These are phyloP conservation scores for Luidia sarsii DNA, from an alignment of 53 echinoderm and acorn worm species.

Conservation along the genomic window DNA sequence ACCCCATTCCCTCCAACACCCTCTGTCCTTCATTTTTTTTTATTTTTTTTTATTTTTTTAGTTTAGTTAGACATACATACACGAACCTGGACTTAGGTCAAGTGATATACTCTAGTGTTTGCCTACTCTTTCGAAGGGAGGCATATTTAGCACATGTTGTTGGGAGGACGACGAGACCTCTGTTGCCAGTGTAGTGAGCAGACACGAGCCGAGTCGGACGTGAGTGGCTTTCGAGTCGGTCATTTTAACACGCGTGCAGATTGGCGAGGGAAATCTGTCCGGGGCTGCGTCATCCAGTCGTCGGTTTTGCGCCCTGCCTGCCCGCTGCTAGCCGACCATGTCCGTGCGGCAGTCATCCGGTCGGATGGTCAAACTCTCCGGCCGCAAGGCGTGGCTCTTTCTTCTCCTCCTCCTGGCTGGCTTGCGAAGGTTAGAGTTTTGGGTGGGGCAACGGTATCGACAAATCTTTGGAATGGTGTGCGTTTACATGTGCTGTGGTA, in stretches of 20 bases:
- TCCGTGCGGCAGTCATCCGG: no score
- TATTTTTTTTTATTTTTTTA: no score
- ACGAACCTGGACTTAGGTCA: conserved; percentile 19
- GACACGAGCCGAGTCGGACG: conserved; percentile 7
- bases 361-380: no score
- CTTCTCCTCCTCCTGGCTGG: conserved; percentile 23
- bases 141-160: conserved; percentile 55
- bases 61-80: conserved; percentile 30
- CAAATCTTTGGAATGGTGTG: no score
- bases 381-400: conserved; percentile 28
- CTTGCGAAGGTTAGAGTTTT: conserved; percentile 26
- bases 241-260: no score
- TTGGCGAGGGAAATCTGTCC: no score
- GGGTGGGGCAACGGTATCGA: background rate
- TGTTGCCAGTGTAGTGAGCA: no score
- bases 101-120: conserved; percentile 40
- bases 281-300: no score
- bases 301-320: no score
- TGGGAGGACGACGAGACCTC: no score
- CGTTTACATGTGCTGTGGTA: no score
- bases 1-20: background rate
- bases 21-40: conserved; percentile 21
- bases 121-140: conserved; percentile 57
- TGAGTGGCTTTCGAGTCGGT: conserved; percentile 38
- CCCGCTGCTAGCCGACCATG: no score